These are phyloP conservation scores for Engystomops pustulosus DNA, from an alignment of 2,113 vertebrate species.

Conservation along the genomic window DNA sequence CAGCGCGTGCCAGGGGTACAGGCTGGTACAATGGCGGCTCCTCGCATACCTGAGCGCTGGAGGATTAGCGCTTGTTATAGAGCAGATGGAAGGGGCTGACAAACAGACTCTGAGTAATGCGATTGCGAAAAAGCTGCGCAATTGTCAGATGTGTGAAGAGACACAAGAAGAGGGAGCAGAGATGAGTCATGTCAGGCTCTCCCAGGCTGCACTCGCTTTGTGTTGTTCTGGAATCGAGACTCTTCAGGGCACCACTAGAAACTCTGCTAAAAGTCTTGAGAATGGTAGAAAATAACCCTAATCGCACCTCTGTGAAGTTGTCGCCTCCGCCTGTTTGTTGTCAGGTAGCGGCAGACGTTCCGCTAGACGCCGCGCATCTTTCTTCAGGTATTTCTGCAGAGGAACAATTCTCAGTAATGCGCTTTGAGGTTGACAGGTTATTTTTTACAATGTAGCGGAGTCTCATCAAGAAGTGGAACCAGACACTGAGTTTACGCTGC, in stretches of 20 bases:
- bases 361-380: neutral
- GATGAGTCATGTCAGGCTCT: too few species aligned
- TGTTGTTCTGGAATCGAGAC: neutral
- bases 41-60: neutral
- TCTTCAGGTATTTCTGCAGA: neutral
- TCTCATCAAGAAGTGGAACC: neutral
- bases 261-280: neutral
- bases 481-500: neutral
- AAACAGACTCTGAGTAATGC: neutral
- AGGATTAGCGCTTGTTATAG: constrained; percentile 11
- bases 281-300: neutral
- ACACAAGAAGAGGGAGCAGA: neutral
- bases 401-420: neutral
- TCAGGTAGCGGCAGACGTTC: neutral
- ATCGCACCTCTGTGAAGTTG: neutral
- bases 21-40: constrained; percentile 16
- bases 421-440: neutral
- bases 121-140: neutral
- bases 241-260: constrained; percentile 22
- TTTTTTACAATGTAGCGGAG: neutral
- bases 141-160: constrained; percentile 29
- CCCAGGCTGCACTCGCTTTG: too few species aligned
- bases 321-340: neutral
- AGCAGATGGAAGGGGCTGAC: constrained; percentile 31
- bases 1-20: neutral